Conservation (phyloP, 2,888 invertebrate species). For the Cryptus viduatorius region DNA sequence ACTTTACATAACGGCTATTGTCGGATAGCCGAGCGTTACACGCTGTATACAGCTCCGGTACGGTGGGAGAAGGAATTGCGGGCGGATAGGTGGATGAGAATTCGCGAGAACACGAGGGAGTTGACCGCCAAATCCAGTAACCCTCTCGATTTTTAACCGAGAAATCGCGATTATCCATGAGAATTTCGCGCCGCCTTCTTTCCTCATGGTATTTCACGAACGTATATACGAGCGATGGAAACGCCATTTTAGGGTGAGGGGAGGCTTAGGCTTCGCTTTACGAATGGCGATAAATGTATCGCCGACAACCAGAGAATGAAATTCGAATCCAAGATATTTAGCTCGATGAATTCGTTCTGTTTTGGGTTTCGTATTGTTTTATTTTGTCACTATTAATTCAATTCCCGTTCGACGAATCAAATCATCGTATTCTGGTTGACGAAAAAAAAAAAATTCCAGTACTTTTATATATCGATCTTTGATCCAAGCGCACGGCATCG, state of each 20-base stretch:
- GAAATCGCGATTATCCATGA: slow-evolving; percentile 30
- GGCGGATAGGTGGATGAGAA: slow-evolving; percentile 7
- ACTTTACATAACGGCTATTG: slow-evolving; percentile 67
- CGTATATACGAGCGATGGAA: too few species aligned
- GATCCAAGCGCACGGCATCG: too few species aligned
- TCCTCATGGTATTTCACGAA: too few species aligned
- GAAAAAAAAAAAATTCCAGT: too few species aligned
- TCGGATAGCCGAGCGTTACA: slow-evolving; percentile 24
- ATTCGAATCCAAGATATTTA: neutral
- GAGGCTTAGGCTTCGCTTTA: too few species aligned
- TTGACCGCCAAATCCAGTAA: slow-evolving; percentile 41
- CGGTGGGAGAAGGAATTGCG: neutral
- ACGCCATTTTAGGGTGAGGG: too few species aligned
- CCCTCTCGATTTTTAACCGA: slow-evolving; percentile 3
- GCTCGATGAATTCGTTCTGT: neutral
- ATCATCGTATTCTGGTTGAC: too few species aligned
- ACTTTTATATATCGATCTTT: too few species aligned
- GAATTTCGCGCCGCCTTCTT: slow-evolving; percentile 5
- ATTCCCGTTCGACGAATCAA: too few species aligned
- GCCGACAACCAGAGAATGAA: neutral
- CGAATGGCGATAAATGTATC: neutral
- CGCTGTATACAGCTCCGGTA: neutral
- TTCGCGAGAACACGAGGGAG: slow-evolving; percentile 35
- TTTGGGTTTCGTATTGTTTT: too few species aligned
- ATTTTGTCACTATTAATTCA: too few species aligned